phyloP scores from a whole-genome alignment of 1,140 invertebrate genomes.

The Hyles vespertilio region DNA sequence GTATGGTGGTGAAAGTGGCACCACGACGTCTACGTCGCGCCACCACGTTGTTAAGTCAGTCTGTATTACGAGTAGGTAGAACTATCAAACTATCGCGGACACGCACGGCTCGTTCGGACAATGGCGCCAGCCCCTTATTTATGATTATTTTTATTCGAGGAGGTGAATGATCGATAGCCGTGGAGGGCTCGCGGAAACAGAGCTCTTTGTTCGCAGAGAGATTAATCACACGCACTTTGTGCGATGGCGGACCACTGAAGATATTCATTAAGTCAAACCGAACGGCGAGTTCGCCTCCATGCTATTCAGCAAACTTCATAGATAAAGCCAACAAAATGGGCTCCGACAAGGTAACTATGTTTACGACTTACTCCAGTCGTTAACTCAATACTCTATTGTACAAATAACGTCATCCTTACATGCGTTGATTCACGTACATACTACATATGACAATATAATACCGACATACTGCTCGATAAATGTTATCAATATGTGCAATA shows the following conservation, averaged over 20 bases:
- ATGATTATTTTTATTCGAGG: slow-evolving; percentile 72
- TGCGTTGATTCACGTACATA: background rate
- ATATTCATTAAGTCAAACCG: slow-evolving; percentile 60
- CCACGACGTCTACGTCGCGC: no score
- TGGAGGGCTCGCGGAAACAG: slow-evolving; percentile 54
- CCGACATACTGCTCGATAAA: no score
- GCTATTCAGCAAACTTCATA: background rate
- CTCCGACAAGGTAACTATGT: background rate
- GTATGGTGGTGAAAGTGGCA: no score
- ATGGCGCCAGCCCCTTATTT: slow-evolving; percentile 60
- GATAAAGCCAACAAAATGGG: slow-evolving; percentile 3
- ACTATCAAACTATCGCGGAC: slow-evolving; percentile 60
- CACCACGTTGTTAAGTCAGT: slow-evolving; percentile 8
- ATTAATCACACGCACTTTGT: slow-evolving; percentile 66
- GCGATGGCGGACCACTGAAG: slow-evolving; percentile 51
- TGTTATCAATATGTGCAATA: no score
- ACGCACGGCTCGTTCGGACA: slow-evolving; percentile 56
- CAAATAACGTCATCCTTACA: background rate
- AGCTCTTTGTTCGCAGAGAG: slow-evolving; percentile 63
- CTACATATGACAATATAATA: no score
- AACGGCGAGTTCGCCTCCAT: slow-evolving; percentile 4
- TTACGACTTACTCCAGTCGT: slow-evolving; percentile 1
- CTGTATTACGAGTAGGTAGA: slow-evolving; percentile 35
- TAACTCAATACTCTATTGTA: background rate
- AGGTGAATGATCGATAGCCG: slow-evolving; percentile 65